These are phyloP conservation scores for Papilio xuthus DNA, from an alignment of 1,140 invertebrate species.

Conservation along the genomic window DNA sequence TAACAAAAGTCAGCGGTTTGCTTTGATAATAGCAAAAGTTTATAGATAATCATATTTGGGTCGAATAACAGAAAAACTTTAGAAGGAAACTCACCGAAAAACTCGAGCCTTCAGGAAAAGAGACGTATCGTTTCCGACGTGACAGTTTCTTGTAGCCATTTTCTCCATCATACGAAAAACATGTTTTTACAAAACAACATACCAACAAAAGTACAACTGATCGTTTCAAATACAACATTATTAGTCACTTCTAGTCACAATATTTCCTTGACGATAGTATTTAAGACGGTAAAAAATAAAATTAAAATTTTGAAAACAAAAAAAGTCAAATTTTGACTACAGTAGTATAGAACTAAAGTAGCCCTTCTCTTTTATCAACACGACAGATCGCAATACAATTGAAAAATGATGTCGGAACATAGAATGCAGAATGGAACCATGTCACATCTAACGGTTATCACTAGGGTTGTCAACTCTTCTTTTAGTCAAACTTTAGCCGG, in stretches of 20 bases:
- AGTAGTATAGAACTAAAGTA: neutral
- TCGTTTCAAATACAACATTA: conserved; percentile 32
- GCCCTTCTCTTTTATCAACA: conserved; percentile 14
- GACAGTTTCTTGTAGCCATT: conserved; percentile 68
- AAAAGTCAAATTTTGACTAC: neutral
- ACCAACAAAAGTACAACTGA: conserved; percentile 33
- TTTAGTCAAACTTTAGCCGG: neutral
- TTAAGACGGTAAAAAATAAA: too few species aligned
- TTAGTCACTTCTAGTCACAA: neutral
- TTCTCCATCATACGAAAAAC: conserved; percentile 31
- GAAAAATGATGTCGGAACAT: conserved; percentile 14
- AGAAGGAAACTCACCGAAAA: conserved; percentile 84
- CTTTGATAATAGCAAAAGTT: conserved; percentile 11
- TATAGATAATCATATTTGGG: conserved; percentile 2
- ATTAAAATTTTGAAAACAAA: neutral
- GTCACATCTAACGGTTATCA: neutral
- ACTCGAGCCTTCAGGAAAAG: conserved; percentile 87
- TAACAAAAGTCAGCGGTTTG: neutral
- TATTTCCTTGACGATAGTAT: too few species aligned
- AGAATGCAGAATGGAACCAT: neutral
- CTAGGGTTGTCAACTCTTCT: conserved; percentile 1
- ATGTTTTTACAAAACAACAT: conserved; percentile 37
- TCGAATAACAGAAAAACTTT: conserved; percentile 21
- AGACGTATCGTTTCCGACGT: conserved; percentile 84
- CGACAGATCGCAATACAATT: neutral